Evolutionary conservation across 2,797 vertebrate species (phyloP).

Genomic region (Phoxinus dragarum): DNA sequence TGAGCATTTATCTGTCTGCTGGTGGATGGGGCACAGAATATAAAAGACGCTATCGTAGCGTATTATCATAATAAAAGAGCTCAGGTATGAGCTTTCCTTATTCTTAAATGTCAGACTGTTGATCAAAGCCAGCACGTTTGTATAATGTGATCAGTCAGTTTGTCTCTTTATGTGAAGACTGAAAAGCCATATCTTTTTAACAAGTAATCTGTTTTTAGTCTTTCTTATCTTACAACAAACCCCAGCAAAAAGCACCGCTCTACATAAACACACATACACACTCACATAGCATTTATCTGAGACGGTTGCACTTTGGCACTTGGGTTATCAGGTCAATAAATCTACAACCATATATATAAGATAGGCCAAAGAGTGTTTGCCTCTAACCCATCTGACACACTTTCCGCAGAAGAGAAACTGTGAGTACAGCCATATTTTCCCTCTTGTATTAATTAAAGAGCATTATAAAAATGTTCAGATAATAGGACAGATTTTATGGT

Average conservation of each 20-base stretch:
- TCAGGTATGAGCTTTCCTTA: neutral
- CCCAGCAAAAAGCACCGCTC: neutral
- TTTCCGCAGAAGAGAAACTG: constrained; percentile 68
- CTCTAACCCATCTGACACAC: constrained; percentile 61
- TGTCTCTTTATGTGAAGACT: neutral
- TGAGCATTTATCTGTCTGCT: constrained; percentile 30
- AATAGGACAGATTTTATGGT: neutral
- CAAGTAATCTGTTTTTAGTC: constrained; percentile 18
- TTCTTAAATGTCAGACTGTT: neutral
- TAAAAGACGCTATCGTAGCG: constrained; percentile 1
- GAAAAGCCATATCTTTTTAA: constrained; percentile 10
- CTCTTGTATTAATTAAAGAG: constrained; percentile 19
- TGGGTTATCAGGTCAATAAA: constrained; percentile 73
- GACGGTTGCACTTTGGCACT: constrained; percentile 80
- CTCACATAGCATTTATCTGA: constrained; percentile 67
- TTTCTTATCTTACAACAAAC: neutral
- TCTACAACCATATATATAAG: constrained; percentile 75
- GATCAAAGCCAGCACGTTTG: constrained; percentile 11
- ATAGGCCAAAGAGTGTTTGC: constrained; percentile 44
- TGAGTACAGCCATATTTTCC: constrained; percentile 71
- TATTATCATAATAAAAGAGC: constrained; percentile 1
- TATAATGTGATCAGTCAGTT: neutral
- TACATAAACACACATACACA: constrained; percentile 42
- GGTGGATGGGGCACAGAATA: neutral
- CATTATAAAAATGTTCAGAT: neutral